Conservation (phyloP, 1,140 invertebrate genomes). For the Drosophila arizonae region DNA sequence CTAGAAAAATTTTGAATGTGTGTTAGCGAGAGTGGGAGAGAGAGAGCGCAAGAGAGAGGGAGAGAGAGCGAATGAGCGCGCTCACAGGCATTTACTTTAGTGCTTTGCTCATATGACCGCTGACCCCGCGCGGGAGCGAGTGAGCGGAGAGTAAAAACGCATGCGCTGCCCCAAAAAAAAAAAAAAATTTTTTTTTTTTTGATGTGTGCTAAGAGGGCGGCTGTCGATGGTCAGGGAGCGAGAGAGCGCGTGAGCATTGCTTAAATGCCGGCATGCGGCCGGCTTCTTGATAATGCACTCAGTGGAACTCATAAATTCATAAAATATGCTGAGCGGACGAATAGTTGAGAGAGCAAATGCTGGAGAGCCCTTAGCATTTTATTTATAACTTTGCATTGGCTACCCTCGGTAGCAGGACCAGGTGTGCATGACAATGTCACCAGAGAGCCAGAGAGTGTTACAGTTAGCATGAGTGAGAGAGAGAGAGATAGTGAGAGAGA, state of each 20-base stretch:
- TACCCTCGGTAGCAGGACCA: constrained; percentile 4
- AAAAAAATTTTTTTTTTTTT: too few relatives aligned
- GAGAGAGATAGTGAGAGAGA: not conserved
- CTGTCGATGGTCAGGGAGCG: not conserved
- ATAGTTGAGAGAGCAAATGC: not conserved
- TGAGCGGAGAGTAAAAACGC: constrained; percentile 16
- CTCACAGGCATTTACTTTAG: not conserved
- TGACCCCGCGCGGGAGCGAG: not conserved
- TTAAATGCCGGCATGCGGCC: constrained; percentile 20
- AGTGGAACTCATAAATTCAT: not conserved
- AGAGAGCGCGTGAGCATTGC: not conserved
- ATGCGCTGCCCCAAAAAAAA: constrained; percentile 19
- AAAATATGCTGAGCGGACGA: constrained; percentile 7
- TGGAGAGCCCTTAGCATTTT: not conserved
- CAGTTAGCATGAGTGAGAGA: not conserved
- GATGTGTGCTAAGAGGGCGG: constrained; percentile 2
- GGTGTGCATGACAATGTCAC: constrained; percentile 23
- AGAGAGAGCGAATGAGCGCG: not conserved
- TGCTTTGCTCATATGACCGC: not conserved
- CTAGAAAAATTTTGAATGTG: not conserved
- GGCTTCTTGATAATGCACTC: constrained; percentile 25
- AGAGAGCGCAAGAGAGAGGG: not conserved
- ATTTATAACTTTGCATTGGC: not conserved
- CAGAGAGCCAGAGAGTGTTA: not conserved
- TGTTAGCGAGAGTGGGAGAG: not conserved